Conservation (phyloP, 1,140 invertebrate species). For the Panagrolaimus sp. region DNA sequence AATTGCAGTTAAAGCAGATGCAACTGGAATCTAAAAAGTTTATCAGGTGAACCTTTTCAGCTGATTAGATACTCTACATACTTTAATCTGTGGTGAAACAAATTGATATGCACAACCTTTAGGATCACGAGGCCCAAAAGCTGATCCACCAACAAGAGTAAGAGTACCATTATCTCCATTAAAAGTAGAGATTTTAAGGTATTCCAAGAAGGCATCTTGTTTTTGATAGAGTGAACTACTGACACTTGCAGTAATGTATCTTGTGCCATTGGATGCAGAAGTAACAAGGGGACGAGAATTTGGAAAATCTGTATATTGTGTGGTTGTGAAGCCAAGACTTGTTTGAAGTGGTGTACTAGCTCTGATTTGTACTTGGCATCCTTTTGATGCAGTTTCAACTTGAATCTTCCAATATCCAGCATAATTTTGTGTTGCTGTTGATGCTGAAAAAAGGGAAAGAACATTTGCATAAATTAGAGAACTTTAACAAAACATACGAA, state of each 20-base stretch:
- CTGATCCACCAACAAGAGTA: too few species aligned
- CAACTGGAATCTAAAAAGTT: too few species aligned
- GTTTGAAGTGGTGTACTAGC: not conserved
- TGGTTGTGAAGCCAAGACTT: not conserved
- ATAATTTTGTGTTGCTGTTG: not conserved
- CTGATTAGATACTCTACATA: not conserved
- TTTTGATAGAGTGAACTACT: not conserved
- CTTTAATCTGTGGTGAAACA: not conserved
- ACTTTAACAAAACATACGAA: not conserved
- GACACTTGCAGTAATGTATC: not conserved
- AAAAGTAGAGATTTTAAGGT: not conserved
- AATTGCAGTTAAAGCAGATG: not conserved
- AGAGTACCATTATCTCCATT: not conserved
- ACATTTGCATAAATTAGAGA: too few species aligned
- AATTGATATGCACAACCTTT: conserved; percentile 5
- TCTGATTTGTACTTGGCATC: not conserved
- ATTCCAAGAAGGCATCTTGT: conserved; percentile 4
- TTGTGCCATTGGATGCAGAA: not conserved
- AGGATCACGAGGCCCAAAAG: not conserved
- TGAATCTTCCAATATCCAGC: conserved; percentile 3
- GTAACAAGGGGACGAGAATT: not conserved
- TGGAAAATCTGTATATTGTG: not conserved
- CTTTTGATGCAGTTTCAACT: not conserved
- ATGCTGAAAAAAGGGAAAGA: too few species aligned
- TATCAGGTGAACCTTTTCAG: too few species aligned